Conservation (phyloP, 2,113 vertebrate species). For the Pelobates fuscus region DNA sequence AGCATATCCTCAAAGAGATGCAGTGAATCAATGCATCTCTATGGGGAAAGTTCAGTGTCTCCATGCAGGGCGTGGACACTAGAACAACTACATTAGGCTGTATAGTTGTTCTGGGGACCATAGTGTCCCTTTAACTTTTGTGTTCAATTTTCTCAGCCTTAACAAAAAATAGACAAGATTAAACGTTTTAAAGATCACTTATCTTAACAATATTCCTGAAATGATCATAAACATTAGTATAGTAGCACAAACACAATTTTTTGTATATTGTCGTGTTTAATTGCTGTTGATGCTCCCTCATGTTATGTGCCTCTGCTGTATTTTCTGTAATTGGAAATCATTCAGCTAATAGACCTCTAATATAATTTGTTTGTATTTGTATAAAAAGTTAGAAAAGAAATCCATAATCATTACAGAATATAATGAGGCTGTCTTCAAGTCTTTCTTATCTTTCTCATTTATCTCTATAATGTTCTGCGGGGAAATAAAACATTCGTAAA, state of each 20-base stretch:
- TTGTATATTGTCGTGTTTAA: constrained; percentile 8
- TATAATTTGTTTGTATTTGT: constrained; percentile 13
- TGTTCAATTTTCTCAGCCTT: no score
- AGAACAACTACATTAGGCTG: no score
- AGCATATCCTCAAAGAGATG: no score
- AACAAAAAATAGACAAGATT: no score
- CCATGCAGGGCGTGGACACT: no score
- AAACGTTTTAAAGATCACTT: no score
- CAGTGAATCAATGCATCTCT: no score
- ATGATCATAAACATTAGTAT: no score
- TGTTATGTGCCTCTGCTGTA: not conserved
- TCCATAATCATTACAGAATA: not conserved
- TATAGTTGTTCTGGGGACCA: no score
- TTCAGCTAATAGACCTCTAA: constrained; percentile 12
- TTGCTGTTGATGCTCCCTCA: not conserved
- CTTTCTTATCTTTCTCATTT: not conserved
- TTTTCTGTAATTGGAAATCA: constrained; percentile 3
- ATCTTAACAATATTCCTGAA: no score
- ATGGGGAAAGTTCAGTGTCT: no score
- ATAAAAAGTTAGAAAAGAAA: constrained; percentile 2
- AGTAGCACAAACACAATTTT: not conserved
- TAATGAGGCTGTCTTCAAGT: not conserved
- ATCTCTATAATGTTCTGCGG: not conserved
- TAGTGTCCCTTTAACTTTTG: no score
- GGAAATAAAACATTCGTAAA: constrained; percentile 18